Evolutionary conservation across 2,888 invertebrate genomes (phyloP).

Genomic region (Folsomia candida): DNA sequence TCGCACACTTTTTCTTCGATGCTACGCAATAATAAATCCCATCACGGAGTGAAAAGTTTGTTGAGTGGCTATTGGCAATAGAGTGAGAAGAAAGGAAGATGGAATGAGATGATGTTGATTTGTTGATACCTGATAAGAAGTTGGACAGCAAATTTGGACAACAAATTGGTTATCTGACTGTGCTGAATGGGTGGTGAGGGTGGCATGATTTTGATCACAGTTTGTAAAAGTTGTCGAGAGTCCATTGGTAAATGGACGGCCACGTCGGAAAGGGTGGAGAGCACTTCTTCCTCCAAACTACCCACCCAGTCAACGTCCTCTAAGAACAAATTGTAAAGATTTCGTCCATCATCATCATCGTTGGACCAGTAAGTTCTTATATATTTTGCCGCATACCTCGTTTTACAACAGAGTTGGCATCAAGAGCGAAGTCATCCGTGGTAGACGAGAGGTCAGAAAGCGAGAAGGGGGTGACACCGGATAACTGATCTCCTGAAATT

Average conservation of each 20-base stretch:
- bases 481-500: not conserved
- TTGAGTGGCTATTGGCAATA: not conserved
- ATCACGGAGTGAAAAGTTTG: slow-evolving; percentile 4
- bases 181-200: slow-evolving; percentile 59
- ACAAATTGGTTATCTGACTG: slow-evolving; percentile 66
- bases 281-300: slow-evolving; percentile 64
- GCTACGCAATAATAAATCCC: too few relatives aligned
- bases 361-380: not conserved
- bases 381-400: too few relatives aligned
- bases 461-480: not conserved
- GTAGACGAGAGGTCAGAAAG: not conserved
- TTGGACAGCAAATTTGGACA: slow-evolving; percentile 76
- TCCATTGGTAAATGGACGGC: slow-evolving; percentile 69
- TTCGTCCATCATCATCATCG: not conserved
- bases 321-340: not conserved
- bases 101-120: not conserved
- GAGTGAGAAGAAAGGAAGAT: not conserved
- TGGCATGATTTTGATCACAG: slow-evolving; percentile 57
- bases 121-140: slow-evolving; percentile 62
- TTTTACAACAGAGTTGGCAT: not conserved
- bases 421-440: not conserved
- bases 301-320: slow-evolving; percentile 35
- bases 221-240: slow-evolving; percentile 64
- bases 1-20: slow-evolving; percentile 58
- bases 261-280: slow-evolving; percentile 68